A percentile compares a stretch with the other conserved stretches of the same genome.
Conservation (phyloP, 2,113 vertebrate genomes). For the Eira barbara region DNA sequence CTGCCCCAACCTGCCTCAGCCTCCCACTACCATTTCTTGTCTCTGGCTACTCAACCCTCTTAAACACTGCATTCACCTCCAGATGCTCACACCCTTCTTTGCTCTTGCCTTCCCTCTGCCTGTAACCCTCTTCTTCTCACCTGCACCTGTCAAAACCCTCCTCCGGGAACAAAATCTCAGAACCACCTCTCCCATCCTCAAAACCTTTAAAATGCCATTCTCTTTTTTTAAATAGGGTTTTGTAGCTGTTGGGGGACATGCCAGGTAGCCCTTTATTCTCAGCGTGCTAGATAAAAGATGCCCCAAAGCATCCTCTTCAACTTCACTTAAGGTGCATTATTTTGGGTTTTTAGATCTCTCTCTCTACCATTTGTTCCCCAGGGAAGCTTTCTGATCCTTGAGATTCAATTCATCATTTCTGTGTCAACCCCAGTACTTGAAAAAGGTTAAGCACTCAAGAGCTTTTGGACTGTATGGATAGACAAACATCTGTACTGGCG, state of each 20-base stretch:
- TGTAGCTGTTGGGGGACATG: neutral
- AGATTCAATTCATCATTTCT: slow-evolving; percentile 1
- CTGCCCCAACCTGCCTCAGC: neutral
- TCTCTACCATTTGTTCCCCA: neutral
- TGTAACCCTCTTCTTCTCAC: neutral
- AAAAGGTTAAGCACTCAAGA: neutral
- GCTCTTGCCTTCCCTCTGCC: neutral
- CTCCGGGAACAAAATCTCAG: neutral
- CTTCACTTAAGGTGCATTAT: neutral
- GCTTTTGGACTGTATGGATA: neutral
- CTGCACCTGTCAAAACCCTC: neutral
- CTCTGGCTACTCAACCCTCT: neutral
- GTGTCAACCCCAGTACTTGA: neutral
- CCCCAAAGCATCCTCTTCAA: neutral
- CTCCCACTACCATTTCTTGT: neutral
- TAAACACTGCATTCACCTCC: neutral
- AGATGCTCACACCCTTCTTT: neutral
- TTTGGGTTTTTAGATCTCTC: neutral
- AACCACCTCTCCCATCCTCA: neutral
- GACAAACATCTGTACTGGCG: neutral
- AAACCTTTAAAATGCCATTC: neutral
- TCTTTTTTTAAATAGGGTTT: neutral
- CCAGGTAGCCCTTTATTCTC: neutral
- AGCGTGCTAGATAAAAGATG: neutral
- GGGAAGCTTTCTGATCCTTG: neutral